Base-by-base conservation (phyloP, 2,888 invertebrate species). In the Torymus auratus region DNA sequence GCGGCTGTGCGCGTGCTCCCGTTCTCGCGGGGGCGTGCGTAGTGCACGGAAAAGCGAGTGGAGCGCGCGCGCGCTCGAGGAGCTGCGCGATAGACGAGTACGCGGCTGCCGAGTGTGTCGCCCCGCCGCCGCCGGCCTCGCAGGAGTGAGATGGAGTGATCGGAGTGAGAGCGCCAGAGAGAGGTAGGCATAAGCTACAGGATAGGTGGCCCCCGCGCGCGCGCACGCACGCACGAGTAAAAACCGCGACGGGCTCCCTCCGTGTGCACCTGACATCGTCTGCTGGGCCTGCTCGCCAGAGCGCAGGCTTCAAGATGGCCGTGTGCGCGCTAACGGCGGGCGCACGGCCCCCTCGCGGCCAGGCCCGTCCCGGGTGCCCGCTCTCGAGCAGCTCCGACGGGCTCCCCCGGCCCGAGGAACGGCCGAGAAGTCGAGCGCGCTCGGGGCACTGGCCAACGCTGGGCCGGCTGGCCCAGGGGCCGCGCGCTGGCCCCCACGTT, bases 231-330 rank as follows among this genome's bases (percentile, higher is more conserved):
- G 41, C 41, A 7, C 1, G 41, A 41, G 41, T 41, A 41, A 41
- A 41, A 41, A 41, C 41, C 1, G 41, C 53, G 62, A 15, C 20
- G 71, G 58, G 50, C n/a, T 10, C 28, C 17, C 60, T 41, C 15
- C 77, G 41, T 41, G 41, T 41, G 56, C 65, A 85, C 73, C 75
- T 72, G 79, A 77, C 85, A 89, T 90, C 89, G 90, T 90, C 90
- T 90, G 89, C 89, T 90, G 85, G 87, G 87, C 85, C 81, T 73
- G 83, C 86, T 86, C 74, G 80, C 82, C 86, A 88, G 83, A 88
- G 91, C 91, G 91, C 91, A 91, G 91, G 87, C 91, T 89, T 90
- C 90, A 89, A 90, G 89, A 90, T 87, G 86, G 84, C 85, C 79
- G 85, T 67, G 75, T 68, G 15, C 69, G 61, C 61, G 4, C 58